Percentiles rank a stretch among this genome's conserved stretches.
Conservation (phyloP, 1,140 invertebrate species). For the Drosophila athabasca region DNA sequence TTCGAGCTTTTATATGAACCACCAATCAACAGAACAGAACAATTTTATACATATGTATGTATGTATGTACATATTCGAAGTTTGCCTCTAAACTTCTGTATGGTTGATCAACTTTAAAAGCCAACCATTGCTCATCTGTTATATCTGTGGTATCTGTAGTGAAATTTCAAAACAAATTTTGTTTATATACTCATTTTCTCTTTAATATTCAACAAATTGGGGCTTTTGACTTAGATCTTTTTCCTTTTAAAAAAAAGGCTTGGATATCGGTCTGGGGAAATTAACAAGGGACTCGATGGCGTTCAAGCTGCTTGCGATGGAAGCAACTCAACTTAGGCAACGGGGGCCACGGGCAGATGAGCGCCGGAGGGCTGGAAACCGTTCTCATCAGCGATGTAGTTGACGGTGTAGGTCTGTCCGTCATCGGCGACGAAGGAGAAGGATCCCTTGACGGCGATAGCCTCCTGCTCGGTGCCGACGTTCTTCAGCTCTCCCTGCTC, state of each 20-base stretch:
- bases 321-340: conserved; percentile 21
- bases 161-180: no score
- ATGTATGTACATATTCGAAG: no score
- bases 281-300: conserved; percentile 29
- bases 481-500: conserved; percentile 45
- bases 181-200: no score
- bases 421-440: conserved; percentile 86
- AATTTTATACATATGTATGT: no score
- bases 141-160: no score
- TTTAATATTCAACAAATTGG: conserved; percentile 27
- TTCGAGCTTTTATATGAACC: no score
- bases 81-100: no score
- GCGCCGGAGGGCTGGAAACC: conserved; percentile 89
- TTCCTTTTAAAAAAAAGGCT: conserved; percentile 13
- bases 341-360: conserved; percentile 86
- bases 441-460: conserved; percentile 85
- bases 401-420: conserved; percentile 87
- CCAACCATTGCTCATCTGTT: no score
- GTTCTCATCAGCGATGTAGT: conserved; percentile 90
- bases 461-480: conserved; percentile 58
- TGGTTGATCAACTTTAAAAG: no score
- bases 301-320: conserved; percentile 2
- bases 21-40: no score
- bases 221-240: conserved; percentile 24
- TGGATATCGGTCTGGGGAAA: conserved; percentile 2